Conservation (phyloP, 1,140 invertebrate genomes). For the Bemisia tabaci region DNA sequence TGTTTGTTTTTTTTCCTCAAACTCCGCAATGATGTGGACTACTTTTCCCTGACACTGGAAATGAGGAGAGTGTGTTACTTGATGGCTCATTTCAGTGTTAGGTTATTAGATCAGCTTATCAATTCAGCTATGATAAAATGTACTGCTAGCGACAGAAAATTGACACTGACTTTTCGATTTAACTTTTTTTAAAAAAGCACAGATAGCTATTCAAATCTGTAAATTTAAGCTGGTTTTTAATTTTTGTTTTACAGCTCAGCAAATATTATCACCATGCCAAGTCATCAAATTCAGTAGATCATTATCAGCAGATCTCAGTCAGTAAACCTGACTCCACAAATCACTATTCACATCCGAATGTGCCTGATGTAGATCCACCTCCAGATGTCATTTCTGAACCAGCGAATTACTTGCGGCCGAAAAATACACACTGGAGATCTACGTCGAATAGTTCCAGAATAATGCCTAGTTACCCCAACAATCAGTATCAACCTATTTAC, state of each 20-base stretch:
- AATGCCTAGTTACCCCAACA: constrained; percentile 10
- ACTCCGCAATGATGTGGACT: too few species aligned
- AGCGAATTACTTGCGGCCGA: constrained; percentile 9
- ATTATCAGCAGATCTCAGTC: background rate
- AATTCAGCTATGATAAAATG: too few species aligned
- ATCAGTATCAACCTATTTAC: constrained; percentile 18
- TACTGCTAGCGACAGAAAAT: too few species aligned
- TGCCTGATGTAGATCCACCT: background rate
- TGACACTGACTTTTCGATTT: too few species aligned
- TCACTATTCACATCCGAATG: background rate
- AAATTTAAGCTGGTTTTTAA: too few species aligned
- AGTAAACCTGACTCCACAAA: background rate
- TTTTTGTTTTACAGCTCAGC: background rate
- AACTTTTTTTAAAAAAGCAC: too few species aligned
- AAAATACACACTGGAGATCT: constrained; percentile 10
- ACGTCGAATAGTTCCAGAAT: constrained; percentile 4
- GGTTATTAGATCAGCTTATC: too few species aligned
- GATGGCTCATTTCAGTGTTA: too few species aligned
- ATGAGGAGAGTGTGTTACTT: too few species aligned
- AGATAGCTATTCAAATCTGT: too few species aligned
- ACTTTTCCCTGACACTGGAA: too few species aligned
- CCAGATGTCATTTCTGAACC: constrained; percentile 6
- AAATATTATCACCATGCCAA: background rate
- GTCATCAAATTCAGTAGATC: background rate
- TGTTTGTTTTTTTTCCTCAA: too few species aligned